Conservation (phyloP, 2,113 vertebrate species). For the Narcine bancroftii region DNA sequence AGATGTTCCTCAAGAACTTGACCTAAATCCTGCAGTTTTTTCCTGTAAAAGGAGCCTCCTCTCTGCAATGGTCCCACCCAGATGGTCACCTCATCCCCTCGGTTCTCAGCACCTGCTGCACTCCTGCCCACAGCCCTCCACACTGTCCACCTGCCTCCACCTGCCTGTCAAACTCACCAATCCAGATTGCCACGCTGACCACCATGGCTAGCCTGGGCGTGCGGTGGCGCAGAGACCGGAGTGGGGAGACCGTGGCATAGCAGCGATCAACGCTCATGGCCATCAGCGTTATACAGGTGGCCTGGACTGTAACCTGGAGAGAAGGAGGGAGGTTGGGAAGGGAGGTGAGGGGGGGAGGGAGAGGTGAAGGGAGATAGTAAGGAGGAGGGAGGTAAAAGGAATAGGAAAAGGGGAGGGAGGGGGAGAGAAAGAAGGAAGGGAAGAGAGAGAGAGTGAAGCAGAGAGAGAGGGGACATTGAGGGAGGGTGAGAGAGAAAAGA, state of each 20-base stretch:
- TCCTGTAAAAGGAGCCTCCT: too few species aligned
- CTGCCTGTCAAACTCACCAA: conserved; percentile 39
- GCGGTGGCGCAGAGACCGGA: conserved; percentile 44
- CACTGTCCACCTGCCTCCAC: too few species aligned
- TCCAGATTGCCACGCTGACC: conserved; percentile 46
- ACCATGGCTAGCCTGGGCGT: conserved; percentile 44
- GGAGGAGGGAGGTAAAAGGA: too few species aligned
- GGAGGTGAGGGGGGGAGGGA: neutral
- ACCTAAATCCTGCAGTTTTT: too few species aligned
- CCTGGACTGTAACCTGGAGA: conserved; percentile 41
- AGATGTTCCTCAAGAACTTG: too few species aligned
- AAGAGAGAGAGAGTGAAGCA: too few species aligned
- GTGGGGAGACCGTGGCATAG: conserved; percentile 43
- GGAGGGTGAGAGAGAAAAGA: too few species aligned
- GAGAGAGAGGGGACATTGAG: too few species aligned
- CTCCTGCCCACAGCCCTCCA: neutral
- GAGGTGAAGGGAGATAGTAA: too few species aligned
- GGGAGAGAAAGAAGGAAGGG: too few species aligned
- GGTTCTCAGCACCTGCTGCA: neutral
- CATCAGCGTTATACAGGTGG: conserved; percentile 41
- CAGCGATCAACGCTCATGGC: conserved; percentile 41
- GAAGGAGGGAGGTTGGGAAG: neutral
- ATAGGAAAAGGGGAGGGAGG: too few species aligned
- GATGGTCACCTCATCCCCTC: neutral
- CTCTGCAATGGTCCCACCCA: too few species aligned